Percentiles rank a stretch among this genome's conserved stretches.
Evolutionary conservation across 2,113 vertebrate species (phyloP).

Genomic region (Albula glossodonta): DNA sequence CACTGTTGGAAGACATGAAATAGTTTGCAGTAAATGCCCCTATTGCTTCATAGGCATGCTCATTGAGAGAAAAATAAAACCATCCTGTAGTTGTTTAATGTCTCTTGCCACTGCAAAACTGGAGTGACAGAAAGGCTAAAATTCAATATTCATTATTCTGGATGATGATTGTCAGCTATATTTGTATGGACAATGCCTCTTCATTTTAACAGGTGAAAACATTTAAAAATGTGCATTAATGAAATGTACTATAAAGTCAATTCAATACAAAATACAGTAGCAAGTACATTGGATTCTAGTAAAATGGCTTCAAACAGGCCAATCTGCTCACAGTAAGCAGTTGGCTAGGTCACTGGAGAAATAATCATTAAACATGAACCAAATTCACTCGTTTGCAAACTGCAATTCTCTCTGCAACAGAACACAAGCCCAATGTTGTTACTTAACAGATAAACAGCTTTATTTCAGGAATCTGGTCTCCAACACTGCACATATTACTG

Average conservation of each 20-base stretch:
- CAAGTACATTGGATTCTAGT: background rate
- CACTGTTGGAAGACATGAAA: no score
- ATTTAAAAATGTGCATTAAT: no score
- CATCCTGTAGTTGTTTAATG: background rate
- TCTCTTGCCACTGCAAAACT: background rate
- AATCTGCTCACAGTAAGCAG: background rate
- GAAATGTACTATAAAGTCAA: no score
- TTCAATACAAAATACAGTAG: background rate
- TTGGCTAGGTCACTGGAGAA: background rate
- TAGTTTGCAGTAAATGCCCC: background rate
- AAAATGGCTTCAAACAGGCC: no score
- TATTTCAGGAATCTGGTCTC: background rate
- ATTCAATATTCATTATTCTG: no score
- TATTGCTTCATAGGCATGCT: background rate
- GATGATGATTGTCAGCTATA: no score
- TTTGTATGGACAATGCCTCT: no score
- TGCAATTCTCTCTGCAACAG: background rate
- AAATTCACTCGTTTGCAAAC: no score
- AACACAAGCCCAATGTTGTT: background rate
- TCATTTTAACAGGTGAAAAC: no score
- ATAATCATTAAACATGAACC: background rate
- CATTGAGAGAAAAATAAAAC: background rate
- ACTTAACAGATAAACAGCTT: background rate
- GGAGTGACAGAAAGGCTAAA: background rate
- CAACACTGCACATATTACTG: background rate